These are phyloP conservation scores for Amphiprion ocellaris DNA, from an alignment of 2,113 vertebrate species.

Conservation along the genomic window DNA sequence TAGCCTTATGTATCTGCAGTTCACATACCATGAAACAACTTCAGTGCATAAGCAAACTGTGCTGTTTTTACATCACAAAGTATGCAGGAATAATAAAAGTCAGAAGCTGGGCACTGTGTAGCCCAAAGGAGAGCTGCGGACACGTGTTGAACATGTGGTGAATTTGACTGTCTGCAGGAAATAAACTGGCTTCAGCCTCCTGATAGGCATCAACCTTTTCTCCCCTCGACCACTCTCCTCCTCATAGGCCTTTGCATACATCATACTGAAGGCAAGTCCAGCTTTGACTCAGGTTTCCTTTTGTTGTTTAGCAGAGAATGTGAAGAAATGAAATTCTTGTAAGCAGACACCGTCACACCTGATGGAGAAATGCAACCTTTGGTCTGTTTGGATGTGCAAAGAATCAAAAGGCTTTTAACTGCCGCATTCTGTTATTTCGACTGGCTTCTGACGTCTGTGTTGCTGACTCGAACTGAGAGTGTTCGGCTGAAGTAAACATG, in stretches of 20 bases:
- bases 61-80: conserved; percentile 10
- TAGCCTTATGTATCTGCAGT: background rate
- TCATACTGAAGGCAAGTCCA: conserved; percentile 28
- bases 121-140: conserved; percentile 9
- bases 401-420: conserved; percentile 17
- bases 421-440: conserved; percentile 40
- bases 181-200: conserved; percentile 29
- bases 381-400: conserved; percentile 20
- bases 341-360: conserved; percentile 37
- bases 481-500: conserved; percentile 39
- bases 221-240: conserved; percentile 65
- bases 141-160: conserved; percentile 65
- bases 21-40: background rate
- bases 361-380: conserved; percentile 54
- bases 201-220: conserved; percentile 59
- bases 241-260: conserved; percentile 50
- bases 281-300: conserved; percentile 58
- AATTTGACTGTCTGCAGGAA: conserved; percentile 19
- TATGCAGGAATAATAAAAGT: conserved; percentile 7
- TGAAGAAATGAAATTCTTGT: conserved; percentile 39
- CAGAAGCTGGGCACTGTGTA: conserved; percentile 1
- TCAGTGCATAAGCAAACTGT: background rate
- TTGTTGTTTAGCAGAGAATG: conserved; percentile 39
- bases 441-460: conserved; percentile 17
- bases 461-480: conserved; percentile 25